Conservation (phyloP, 1,140 invertebrate genomes). For the Helicoverpa armigera region DNA sequence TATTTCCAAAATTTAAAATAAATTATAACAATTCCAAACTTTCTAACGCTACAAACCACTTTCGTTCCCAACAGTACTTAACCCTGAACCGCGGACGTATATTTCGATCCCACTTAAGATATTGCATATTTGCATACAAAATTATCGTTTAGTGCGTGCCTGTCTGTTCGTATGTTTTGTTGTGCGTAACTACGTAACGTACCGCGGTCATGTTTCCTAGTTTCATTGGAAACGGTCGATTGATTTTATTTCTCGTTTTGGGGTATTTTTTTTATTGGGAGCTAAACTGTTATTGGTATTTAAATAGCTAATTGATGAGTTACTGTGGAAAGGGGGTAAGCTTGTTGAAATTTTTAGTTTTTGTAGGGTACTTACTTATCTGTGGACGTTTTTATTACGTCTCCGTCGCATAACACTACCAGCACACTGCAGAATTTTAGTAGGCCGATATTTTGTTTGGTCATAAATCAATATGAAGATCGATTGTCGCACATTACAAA, state of each 20-base stretch:
- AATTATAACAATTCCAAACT: no score
- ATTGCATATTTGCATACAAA: constrained; percentile 76
- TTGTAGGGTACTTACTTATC: neutral
- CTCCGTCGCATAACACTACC: neutral
- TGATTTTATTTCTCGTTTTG: constrained; percentile 55
- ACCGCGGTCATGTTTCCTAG: constrained; percentile 57
- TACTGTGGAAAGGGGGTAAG: neutral
- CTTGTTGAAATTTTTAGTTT: neutral
- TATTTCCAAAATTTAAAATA: no score
- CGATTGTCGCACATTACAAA: no score
- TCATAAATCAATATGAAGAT: no score
- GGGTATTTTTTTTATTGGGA: constrained; percentile 46
- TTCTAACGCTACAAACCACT: constrained; percentile 36
- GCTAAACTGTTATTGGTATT: constrained; percentile 39
- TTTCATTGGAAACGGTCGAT: constrained; percentile 60
- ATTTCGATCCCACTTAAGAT: constrained; percentile 80
- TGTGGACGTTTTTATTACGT: neutral
- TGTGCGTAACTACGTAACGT: constrained; percentile 55
- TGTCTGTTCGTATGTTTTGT: constrained; percentile 50
- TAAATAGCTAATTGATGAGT: constrained; percentile 46
- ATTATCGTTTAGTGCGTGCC: constrained; percentile 61
- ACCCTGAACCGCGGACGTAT: constrained; percentile 57
- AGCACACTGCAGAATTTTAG: no score
- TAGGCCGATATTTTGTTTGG: no score
- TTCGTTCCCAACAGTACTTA: constrained; percentile 56